Base-by-base conservation (phyloP, 2,888 invertebrate genomes). In the Dioctria linearis region DNA sequence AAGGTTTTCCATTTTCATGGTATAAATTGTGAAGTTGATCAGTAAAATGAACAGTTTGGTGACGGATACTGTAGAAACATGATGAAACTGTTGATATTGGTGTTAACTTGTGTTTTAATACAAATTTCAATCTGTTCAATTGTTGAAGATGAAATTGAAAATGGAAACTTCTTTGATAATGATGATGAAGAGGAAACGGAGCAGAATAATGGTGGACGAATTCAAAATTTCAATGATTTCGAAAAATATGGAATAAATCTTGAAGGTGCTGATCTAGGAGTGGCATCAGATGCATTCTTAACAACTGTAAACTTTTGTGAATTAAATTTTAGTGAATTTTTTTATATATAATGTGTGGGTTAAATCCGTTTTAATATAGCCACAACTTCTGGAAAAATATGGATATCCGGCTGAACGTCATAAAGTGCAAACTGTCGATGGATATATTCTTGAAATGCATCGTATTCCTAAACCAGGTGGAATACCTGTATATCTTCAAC, bases 391-490 rank as follows among this genome's bases (percentile, higher is more conserved):
- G 0, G 85, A 84, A 43, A 91, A 91, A 84, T 91, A 92, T 84
- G 90, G 91, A 0, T 94, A 93, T 85, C 90, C 90, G 0, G 86
- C 90, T 0, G 93, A 94, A 86, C 89, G 88, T 8, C 92, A 94
- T 85, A 84, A 84, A 0, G 90, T 93, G 1, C 88, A 87, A 6
- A 96, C 95, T 0, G 84, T 88, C 5, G 95, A 96, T 89, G 94
- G 94, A 1, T 95, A 94, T 85, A 91, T 94, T 11, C 88, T 96
- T 82, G 90, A 91, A 80, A 84, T 95, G 86, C 94, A 95, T 84
- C 90, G 95, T 63, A 93, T 95, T 61, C 90, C 91, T 13, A 80
- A 63, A 69, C 57, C 71, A 49, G 82, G 80, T 25, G 82, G 69
- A 3, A 49, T 71, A 4, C 83, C 83, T 13, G 79, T 83, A 4